These are phyloP conservation scores for Halcyon malimbica DNA, from an alignment of 2,113 vertebrate genomes.

Conservation along the genomic window DNA sequence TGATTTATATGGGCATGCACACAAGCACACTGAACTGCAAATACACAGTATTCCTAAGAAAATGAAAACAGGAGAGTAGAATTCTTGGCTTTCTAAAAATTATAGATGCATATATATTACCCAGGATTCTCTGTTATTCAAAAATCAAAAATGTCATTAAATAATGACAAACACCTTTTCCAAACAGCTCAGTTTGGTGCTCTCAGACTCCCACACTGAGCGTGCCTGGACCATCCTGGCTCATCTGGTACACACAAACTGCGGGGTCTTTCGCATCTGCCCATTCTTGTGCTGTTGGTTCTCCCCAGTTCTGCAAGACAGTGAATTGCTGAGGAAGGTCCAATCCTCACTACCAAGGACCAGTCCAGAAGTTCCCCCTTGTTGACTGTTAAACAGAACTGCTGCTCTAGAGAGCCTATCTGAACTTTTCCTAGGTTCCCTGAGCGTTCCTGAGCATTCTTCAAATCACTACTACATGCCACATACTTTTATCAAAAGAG, in stretches of 20 bases:
- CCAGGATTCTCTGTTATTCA: neutral
- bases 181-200: neutral
- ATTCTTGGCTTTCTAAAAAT: neutral
- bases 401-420: neutral
- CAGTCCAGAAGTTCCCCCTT: neutral
- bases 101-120: neutral
- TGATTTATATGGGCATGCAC: neutral
- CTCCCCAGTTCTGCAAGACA: neutral
- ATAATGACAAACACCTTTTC: neutral
- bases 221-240: accelerated
- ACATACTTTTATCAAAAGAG: neutral
- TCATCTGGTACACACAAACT: no score
- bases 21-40: neutral
- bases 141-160: neutral
- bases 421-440: neutral
- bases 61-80: neutral
- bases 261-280: neutral
- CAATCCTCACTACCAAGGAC: neutral
- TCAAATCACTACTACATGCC: neutral
- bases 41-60: neutral
- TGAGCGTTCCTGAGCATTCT: neutral
- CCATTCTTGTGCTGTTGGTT: neutral
- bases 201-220: accelerated
- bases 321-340: neutral
- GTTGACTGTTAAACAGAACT: neutral